These are phyloP conservation scores for Pyrocoelia pectoralis DNA, from an alignment of 2,888 invertebrate genomes.

Conservation along the genomic window DNA sequence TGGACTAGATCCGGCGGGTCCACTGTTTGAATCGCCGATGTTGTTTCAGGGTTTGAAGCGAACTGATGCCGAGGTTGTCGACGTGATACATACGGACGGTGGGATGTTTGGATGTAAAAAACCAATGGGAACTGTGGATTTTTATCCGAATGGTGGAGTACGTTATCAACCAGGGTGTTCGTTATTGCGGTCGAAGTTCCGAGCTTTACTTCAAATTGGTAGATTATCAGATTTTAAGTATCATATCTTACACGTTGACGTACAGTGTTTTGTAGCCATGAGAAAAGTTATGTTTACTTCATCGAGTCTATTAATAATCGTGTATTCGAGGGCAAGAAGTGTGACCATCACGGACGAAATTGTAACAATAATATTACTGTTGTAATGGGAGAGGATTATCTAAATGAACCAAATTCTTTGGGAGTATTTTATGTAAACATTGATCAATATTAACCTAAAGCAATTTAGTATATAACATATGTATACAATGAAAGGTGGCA, in stretches of 20 bases:
- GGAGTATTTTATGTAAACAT: slow-evolving; percentile 43
- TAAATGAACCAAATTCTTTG: slow-evolving; percentile 26
- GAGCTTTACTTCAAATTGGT: no score
- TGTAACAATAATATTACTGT: slow-evolving; percentile 34
- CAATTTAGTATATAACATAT: no score
- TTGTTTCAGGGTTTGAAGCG: slow-evolving; percentile 62
- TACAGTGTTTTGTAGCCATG: slow-evolving; percentile 45
- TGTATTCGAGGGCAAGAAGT: slow-evolving; percentile 34
- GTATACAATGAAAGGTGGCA: no score
- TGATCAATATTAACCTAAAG: no score
- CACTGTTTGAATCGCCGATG: slow-evolving; percentile 56
- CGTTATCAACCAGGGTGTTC: slow-evolving; percentile 63
- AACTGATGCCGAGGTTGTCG: slow-evolving; percentile 66
- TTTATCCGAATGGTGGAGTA: slow-evolving; percentile 66
- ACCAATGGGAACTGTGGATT: slow-evolving; percentile 63
- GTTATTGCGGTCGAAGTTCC: not conserved
- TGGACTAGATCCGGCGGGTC: slow-evolving; percentile 65
- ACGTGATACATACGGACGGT: slow-evolving; percentile 68
- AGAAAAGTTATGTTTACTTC: slow-evolving; percentile 42
- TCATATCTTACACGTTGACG: slow-evolving; percentile 32
- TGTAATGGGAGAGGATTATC: slow-evolving; percentile 42
- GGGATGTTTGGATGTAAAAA: slow-evolving; percentile 61
- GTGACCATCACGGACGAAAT: slow-evolving; percentile 32
- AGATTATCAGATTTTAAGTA: no score
- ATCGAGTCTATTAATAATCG: slow-evolving; percentile 41